phyloP scores from a whole-genome alignment of 2,888 invertebrate genomes.

The Meloe dianella region DNA sequence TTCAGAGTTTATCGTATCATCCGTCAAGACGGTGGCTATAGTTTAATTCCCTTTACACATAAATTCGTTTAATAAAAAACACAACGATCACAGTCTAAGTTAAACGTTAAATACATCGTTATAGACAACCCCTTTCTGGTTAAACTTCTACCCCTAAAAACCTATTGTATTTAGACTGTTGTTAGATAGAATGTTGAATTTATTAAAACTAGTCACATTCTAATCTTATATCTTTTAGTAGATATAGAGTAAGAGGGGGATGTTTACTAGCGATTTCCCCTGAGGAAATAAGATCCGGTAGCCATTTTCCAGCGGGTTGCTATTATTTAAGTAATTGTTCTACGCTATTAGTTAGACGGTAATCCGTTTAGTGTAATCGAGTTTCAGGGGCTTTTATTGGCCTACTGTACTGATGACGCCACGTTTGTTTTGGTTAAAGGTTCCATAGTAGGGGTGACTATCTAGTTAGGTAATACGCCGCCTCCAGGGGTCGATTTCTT shows the following conservation, averaged over 20 bases:
- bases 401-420: slow-evolving; percentile 15
- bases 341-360: slow-evolving; percentile 56
- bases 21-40: slow-evolving; percentile 41
- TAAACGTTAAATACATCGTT: slow-evolving; percentile 52
- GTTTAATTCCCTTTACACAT: slow-evolving; percentile 32
- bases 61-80: slow-evolving; percentile 41
- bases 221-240: slow-evolving; percentile 17
- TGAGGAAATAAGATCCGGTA: slow-evolving; percentile 58
- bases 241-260: slow-evolving; percentile 42
- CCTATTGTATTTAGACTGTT: slow-evolving; percentile 40
- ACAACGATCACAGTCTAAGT: slow-evolving; percentile 48
- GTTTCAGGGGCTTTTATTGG: slow-evolving; percentile 49
- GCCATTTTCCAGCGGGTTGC: slow-evolving; percentile 57
- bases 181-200: slow-evolving; percentile 7
- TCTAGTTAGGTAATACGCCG: slow-evolving; percentile 3
- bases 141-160: slow-evolving; percentile 46
- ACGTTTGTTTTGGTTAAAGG: slow-evolving; percentile 31
- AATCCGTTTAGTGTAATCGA: slow-evolving; percentile 58
- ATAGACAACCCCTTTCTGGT: slow-evolving; percentile 50
- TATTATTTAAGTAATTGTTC: slow-evolving; percentile 60
- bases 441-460: neutral
- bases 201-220: slow-evolving; percentile 36
- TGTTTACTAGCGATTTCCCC: slow-evolving; percentile 56
- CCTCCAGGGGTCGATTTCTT: slow-evolving; percentile 1
- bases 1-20: slow-evolving; percentile 41